phyloP scores from a whole-genome alignment of 2,797 vertebrate species.

The Antennarius maculatus region DNA sequence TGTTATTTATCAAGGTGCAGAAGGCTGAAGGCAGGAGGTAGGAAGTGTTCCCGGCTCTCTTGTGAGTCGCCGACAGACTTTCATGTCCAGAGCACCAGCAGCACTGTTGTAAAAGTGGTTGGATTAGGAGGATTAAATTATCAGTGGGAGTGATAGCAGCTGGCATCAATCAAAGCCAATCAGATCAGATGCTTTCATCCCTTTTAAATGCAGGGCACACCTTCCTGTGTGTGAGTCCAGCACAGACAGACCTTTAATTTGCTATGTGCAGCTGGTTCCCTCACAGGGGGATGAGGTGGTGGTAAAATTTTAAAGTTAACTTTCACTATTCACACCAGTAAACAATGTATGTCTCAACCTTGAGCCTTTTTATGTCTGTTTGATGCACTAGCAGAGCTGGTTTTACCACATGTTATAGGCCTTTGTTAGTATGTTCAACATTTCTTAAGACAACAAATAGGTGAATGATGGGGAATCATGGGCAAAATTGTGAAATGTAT shows the following conservation, averaged over 20 bases:
- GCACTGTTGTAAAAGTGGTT: conserved; percentile 53
- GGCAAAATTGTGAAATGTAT: too few relatives aligned
- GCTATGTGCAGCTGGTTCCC: too few relatives aligned
- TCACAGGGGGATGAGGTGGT: too few relatives aligned
- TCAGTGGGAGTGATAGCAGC: conserved; percentile 53
- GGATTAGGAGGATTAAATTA: conserved; percentile 64
- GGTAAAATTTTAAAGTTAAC: conserved; percentile 12
- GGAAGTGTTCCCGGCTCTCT: conserved; percentile 31
- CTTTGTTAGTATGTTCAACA: too few relatives aligned
- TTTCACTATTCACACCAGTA: not conserved
- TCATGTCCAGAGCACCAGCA: conserved; percentile 59
- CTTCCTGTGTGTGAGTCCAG: conserved; percentile 22
- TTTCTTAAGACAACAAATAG: too few relatives aligned
- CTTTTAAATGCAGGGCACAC: conserved; percentile 48
- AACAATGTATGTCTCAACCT: not conserved
- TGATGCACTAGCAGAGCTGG: too few relatives aligned
- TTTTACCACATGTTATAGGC: too few relatives aligned
- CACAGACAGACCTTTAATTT: not conserved
- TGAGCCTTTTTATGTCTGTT: conserved; percentile 1
- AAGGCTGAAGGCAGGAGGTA: conserved; percentile 3
- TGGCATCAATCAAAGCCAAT: conserved; percentile 56
- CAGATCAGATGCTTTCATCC: conserved; percentile 46
- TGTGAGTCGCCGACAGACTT: conserved; percentile 46
- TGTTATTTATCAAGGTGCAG: conserved; percentile 44
- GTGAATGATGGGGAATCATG: too few relatives aligned